Base-by-base conservation (phyloP, 2,113 vertebrate genomes). In the Saguinus midas region DNA sequence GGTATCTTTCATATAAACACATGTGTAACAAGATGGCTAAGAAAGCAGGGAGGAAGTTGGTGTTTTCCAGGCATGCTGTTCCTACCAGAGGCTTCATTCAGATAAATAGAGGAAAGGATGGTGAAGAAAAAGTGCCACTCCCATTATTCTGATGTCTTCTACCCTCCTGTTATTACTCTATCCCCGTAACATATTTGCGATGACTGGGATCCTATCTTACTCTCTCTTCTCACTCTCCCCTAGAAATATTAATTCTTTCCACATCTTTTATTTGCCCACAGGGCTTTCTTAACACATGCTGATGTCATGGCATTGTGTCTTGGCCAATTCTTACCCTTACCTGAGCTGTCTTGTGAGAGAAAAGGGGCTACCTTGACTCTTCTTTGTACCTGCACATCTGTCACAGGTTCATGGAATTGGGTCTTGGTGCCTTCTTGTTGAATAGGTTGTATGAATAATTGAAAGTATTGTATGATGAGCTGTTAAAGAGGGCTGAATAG, bases 371-470 rank as follows among this genome's bases (percentile, higher is more conserved):
- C 5, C 12, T 21, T 17, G 6, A 25, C 9, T 87, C 14, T 12
- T 87, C 32, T n/a, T 9, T 4, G 35, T 27, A 6, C 0, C 2
- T 16, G 11, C 1, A 17, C 3, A 25, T 20, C 9, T 52, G 23
- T 37, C 21, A 29, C 45, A 10, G 45, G 4, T 20, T 14, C 25
- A 18, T 11, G 8, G 13, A 25, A 10, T 2, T 17, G 14, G 23
- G 40, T 10, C 8, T 18, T 29, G 16, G 55, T 25, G 29, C 40
- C 27, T 40, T 40, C 40, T 61, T 29, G 23, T 3, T 37, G n/a
- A 83, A 14, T 37, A 25, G 12, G 52, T 57, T n/a, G 35, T 37
- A 57, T 37, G 35, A 57, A 37, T 25, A 81, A 57, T 37, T 81
- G 12, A 81, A 55, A 57, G 20, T 23, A 81, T 25, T n/a, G 35